Conservation (phyloP, 2,113 vertebrate genomes). For the Micronycteris hirsuta region DNA sequence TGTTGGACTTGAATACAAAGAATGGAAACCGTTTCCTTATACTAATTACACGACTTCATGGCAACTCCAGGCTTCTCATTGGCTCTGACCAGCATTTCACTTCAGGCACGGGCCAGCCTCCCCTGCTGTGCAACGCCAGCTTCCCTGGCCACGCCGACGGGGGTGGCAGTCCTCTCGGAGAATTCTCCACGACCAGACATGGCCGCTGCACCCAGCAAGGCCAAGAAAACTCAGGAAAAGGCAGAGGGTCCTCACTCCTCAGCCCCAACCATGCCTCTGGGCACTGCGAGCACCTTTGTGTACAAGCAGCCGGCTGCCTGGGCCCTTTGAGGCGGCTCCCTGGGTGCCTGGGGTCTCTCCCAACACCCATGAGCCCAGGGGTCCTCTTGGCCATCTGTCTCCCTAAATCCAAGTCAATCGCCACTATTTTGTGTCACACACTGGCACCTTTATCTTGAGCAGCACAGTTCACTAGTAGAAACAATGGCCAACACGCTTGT, state of each 20-base stretch:
- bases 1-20: not conserved
- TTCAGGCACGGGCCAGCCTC: not conserved
- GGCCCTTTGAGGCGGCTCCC: not conserved
- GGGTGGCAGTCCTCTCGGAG: not conserved
- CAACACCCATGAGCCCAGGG: not conserved
- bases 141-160: not conserved
- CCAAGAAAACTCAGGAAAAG: not conserved
- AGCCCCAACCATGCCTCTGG: no score
- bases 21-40: not conserved
- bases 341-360: not conserved
- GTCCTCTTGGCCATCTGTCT: not conserved
- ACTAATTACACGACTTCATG: not conserved
- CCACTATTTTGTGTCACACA: not conserved
- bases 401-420: not conserved
- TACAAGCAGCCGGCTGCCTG: not conserved
- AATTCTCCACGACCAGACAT: not conserved
- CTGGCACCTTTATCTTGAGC: not conserved
- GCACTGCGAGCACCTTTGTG: rapidly evolving
- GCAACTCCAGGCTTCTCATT: not conserved
- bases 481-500: not conserved
- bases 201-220: not conserved
- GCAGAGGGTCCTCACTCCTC: no score
- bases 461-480: not conserved
- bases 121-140: not conserved
- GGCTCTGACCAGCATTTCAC: not conserved